Evolutionary conservation across 2,113 vertebrate species (phyloP), one percentile per base, ranked within the genome.

Genomic region (Phalacrocorax aristotelis): DNA sequence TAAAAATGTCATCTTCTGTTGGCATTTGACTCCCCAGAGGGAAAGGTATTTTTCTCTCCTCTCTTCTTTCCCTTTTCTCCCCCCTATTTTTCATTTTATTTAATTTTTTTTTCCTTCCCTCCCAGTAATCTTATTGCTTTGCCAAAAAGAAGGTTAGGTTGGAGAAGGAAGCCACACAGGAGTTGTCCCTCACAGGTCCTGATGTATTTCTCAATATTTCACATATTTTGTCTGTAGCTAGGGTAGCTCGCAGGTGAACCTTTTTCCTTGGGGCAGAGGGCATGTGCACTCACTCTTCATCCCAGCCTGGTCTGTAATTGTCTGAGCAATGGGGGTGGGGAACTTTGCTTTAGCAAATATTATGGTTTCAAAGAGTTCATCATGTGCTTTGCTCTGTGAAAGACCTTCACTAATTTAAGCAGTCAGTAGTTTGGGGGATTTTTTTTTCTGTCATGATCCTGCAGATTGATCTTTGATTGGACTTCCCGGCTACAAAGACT

Each of bases 251-350:
- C 19, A 52, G 82, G 14, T 52, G 38, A 58, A 38, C 10, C 13
- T 52, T 15, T 32, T 44, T 17, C 20, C 4, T 26, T 58, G 23
- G 52, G 58, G 8, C 60, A 44, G 65, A 66, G 58, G 10, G 11
- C 15, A 7, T 44, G 15, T 1, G 4, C 21, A n/a, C 15, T 34
- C 1, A 1, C 30, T 15, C 32, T 62, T 62, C 10, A 10, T 42
- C 27, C 19, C 68, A 44, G 51, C 52, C 44, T 60, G 19, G 32
- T 46, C 27, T 65, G 23, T 44, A 25, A 22, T 49, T 48, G 21
- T 46, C 71, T 64, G 58, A 72, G 44, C 34, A 38, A 32, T 23
- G 52, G 27, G 38, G 40, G 44, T 5, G 26, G 4, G 29, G 29
- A 51, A 16, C 52, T 86, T 86, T 29, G 27, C 51, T 58, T 85